Evolutionary conservation across 2,113 vertebrate species (phyloP).

Genomic region (Alligator mississippiensis): DNA sequence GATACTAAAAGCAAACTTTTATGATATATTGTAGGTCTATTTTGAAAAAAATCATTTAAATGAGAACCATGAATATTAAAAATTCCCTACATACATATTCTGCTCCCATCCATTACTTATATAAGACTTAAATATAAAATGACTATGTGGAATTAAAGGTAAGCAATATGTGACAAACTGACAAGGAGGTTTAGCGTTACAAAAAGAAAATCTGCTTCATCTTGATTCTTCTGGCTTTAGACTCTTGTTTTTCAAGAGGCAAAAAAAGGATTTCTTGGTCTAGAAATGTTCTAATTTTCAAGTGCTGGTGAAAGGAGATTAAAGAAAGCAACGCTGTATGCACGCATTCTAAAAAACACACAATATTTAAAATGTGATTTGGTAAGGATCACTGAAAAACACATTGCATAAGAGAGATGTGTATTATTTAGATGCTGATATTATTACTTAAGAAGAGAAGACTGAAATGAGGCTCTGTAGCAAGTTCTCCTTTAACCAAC

Average conservation of each 20-base stretch:
- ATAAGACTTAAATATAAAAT: constrained; percentile 47
- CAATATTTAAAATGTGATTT: neutral
- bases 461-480: neutral
- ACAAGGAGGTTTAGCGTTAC: neutral
- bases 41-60: neutral
- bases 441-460: neutral
- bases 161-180: neutral
- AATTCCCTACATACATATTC: neutral
- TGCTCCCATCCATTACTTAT: constrained; percentile 28
- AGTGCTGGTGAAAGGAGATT: neutral
- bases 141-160: constrained; percentile 10
- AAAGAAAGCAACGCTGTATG: neutral
- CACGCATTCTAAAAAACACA: neutral
- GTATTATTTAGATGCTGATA: neutral
- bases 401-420: neutral
- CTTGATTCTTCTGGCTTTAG: neutral
- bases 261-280: neutral
- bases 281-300: neutral
- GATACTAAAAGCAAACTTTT: constrained; percentile 33
- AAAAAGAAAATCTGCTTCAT: neutral
- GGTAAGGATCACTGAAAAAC: neutral
- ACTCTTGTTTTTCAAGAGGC: neutral
- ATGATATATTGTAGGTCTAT: neutral
- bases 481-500: neutral
- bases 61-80: neutral